These are phyloP conservation scores for Graptemys geographica DNA, from an alignment of 2,797 vertebrate species.

Conservation along the genomic window DNA sequence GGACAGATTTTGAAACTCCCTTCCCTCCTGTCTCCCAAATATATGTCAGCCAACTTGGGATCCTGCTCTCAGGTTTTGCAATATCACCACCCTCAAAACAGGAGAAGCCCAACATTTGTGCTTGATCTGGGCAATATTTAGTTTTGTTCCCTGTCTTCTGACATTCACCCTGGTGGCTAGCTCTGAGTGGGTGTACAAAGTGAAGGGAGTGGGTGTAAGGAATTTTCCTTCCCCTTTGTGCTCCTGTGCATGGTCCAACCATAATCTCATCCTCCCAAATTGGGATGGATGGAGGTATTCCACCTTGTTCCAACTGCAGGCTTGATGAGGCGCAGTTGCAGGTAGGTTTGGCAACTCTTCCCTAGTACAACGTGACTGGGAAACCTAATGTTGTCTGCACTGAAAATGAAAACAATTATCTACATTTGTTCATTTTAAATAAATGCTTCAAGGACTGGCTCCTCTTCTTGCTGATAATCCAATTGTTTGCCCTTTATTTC, in stretches of 20 bases:
- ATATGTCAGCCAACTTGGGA: neutral
- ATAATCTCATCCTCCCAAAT: too few relatives aligned
- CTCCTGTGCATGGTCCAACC: neutral
- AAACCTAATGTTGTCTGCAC: neutral
- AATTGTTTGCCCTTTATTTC: constrained; percentile 49
- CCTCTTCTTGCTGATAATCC: neutral
- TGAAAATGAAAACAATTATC: constrained; percentile 25
- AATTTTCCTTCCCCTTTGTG: neutral
- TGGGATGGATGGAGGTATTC: neutral
- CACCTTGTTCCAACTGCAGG: neutral
- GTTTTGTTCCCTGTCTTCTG: neutral
- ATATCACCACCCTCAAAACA: neutral
- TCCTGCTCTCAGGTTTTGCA: neutral
- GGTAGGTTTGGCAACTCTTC: constrained; percentile 13
- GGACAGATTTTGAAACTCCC: neutral
- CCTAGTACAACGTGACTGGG: neutral
- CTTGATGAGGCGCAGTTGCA: constrained; percentile 1
- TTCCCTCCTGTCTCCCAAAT: neutral
- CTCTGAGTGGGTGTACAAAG: neutral
- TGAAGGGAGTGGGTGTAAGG: neutral
- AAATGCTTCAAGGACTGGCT: neutral
- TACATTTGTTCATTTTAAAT: neutral
- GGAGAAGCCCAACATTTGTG: neutral
- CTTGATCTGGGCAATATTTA: neutral
- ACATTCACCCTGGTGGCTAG: neutral